phyloP scores from a whole-genome alignment of 2,797 vertebrate genomes.

The Rallus crepitans region DNA sequence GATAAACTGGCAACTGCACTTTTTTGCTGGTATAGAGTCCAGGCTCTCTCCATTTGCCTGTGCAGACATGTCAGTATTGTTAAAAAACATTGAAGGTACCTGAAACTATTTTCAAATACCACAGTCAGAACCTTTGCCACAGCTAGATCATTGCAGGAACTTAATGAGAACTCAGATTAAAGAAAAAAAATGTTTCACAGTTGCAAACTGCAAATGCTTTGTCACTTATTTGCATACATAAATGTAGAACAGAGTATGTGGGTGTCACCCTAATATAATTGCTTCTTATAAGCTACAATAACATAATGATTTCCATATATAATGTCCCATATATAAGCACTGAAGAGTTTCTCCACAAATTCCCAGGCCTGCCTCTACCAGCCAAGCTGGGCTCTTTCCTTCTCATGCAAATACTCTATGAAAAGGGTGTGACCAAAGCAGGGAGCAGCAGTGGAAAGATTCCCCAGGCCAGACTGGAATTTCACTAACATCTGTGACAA shows the following conservation, averaged over 20 bases:
- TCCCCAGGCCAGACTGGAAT: background rate
- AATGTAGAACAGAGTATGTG: conserved; percentile 21
- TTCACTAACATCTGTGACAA: background rate
- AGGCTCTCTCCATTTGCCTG: background rate
- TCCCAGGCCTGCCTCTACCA: conserved; percentile 46
- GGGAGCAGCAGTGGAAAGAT: background rate
- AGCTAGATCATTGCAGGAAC: background rate
- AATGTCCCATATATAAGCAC: conserved; percentile 29
- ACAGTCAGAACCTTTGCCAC: conserved; percentile 29
- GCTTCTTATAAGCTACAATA: conserved; percentile 35
- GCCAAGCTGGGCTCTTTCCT: background rate
- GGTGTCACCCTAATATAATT: conserved; percentile 49
- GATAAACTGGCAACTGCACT: background rate
- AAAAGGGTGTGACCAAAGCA: background rate
- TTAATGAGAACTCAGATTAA: background rate
- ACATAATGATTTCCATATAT: conserved; percentile 53
- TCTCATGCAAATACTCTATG: conserved; percentile 2
- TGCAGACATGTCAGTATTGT: conserved; percentile 8
- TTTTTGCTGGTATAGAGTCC: background rate
- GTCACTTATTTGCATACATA: conserved; percentile 47
- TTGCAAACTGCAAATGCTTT: conserved; percentile 20
- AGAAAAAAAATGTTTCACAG: background rate
- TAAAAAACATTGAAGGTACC: background rate
- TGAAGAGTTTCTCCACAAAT: conserved; percentile 1
- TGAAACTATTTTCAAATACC: conserved; percentile 63